These are phyloP conservation scores for Eupleurogrammus muticus DNA, from an alignment of 2,797 vertebrate species.

Conservation along the genomic window DNA sequence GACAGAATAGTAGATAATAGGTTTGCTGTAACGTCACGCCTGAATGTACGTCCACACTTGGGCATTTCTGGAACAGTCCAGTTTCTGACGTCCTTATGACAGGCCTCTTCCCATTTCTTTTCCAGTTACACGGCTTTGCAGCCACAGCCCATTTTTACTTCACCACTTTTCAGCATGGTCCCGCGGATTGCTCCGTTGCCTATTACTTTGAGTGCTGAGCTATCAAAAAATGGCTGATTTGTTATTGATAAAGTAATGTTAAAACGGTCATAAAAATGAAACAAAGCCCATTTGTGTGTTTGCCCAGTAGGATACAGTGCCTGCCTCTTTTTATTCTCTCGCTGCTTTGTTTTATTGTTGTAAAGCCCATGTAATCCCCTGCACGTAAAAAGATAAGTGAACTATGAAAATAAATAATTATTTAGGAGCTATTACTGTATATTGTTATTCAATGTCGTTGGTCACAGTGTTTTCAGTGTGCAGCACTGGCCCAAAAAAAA, in stretches of 20 bases:
- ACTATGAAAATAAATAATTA: constrained; percentile 68
- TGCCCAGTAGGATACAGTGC: constrained; percentile 55
- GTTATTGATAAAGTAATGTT: constrained; percentile 84
- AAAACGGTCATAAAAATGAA: constrained; percentile 76
- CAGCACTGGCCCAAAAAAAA: constrained; percentile 6
- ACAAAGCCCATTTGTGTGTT: constrained; percentile 72
- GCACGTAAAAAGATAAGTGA: constrained; percentile 75
- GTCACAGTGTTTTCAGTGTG: constrained; percentile 33
- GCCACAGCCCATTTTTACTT: constrained; percentile 69
- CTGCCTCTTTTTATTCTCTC: constrained; percentile 47
- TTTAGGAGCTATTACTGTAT: constrained; percentile 55
- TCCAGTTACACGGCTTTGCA: constrained; percentile 72
- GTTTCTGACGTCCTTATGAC: constrained; percentile 83
- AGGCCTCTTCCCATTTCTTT: constrained; percentile 78
- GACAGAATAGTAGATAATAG: constrained; percentile 89
- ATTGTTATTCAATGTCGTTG: constrained; percentile 54
- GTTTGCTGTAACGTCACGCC: constrained; percentile 87
- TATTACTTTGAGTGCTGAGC: constrained; percentile 80
- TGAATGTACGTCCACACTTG: constrained; percentile 85
- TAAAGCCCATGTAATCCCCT: constrained; percentile 69
- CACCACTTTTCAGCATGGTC: constrained; percentile 66
- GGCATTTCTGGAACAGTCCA: constrained; percentile 83
- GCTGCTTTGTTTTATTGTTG: constrained; percentile 71
- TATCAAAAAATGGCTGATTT: constrained; percentile 80
- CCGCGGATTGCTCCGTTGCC: constrained; percentile 68